These are phyloP conservation scores for Oreochromis aureus DNA, from an alignment of 2,113 vertebrate genomes.

Conservation along the genomic window DNA sequence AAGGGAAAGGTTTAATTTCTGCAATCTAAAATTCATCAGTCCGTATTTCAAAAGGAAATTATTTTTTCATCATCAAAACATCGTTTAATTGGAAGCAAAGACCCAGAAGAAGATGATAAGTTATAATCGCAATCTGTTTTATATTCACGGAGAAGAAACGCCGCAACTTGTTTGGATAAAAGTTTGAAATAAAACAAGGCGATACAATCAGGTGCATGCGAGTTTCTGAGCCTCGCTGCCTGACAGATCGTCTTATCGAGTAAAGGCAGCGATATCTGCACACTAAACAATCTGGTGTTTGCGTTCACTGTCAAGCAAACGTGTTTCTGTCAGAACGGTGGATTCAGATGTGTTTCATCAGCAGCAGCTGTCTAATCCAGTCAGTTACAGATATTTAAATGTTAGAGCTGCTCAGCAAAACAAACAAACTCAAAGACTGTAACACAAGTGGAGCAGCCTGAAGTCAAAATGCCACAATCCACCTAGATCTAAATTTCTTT, in stretches of 20 bases:
- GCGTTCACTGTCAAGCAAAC: not conserved
- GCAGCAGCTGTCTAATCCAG: not conserved
- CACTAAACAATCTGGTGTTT: not conserved
- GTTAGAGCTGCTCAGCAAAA: not conserved
- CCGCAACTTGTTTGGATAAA: not conserved
- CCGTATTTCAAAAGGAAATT: slow-evolving; percentile 6
- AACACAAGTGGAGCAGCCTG: not conserved
- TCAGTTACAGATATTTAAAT: not conserved
- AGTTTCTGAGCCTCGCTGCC: not conserved
- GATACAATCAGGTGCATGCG: not conserved
- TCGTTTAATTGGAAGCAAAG: not conserved
- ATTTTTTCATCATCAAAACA: slow-evolving; percentile 22
- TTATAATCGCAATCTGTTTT: not conserved
- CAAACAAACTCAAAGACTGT: not conserved
- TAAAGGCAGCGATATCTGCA: not conserved
- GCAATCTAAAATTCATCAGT: not conserved
- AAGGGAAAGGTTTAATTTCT: not conserved
- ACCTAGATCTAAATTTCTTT: not conserved
- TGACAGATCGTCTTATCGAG: not conserved
- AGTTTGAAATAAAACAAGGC: not conserved
- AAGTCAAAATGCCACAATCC: not conserved
- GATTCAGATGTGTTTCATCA: not conserved
- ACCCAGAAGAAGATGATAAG: not conserved
- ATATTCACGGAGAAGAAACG: not conserved
- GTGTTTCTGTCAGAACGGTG: not conserved